These are phyloP conservation scores for Cyrtonyx montezumae DNA, from an alignment of 2,113 vertebrate species.

Conservation along the genomic window DNA sequence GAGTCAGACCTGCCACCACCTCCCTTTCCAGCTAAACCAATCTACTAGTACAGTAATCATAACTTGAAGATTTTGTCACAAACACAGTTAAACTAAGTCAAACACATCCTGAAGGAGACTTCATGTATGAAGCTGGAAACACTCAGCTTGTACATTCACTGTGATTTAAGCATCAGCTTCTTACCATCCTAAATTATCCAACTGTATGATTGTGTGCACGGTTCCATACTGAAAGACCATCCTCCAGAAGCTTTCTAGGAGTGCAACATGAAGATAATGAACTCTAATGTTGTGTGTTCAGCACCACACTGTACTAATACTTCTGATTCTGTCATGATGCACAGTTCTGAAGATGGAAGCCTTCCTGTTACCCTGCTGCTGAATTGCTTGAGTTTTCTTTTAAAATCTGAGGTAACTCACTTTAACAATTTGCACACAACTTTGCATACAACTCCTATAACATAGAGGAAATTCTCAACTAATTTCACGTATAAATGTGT, in stretches of 20 bases:
- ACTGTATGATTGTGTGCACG: not conserved
- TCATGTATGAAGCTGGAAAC: not conserved
- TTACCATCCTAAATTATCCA: not conserved
- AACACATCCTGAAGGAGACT: not conserved
- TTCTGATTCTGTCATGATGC: not conserved
- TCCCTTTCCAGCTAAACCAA: not conserved
- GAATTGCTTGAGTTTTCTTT: not conserved
- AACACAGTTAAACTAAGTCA: not conserved
- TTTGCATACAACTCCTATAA: not conserved
- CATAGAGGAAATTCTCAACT: not conserved
- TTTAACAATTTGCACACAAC: not conserved
- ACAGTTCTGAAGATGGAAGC: not conserved
- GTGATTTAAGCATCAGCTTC: not conserved
- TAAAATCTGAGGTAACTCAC: not conserved
- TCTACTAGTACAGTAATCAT: not conserved
- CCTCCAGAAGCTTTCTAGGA: not conserved
- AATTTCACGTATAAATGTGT: not conserved
- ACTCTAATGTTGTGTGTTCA: accelerated
- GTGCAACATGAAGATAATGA: not conserved
- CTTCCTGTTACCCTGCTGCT: not conserved
- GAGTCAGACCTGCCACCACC: not conserved
- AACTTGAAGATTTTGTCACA: not conserved
- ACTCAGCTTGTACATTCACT: not conserved
- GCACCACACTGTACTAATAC: not conserved
- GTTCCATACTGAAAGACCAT: not conserved